Percentiles rank a stretch among this genome's conserved stretches.
Evolutionary conservation across 2,113 vertebrate genomes (phyloP).

Genomic region (Dolichotis patagonum): DNA sequence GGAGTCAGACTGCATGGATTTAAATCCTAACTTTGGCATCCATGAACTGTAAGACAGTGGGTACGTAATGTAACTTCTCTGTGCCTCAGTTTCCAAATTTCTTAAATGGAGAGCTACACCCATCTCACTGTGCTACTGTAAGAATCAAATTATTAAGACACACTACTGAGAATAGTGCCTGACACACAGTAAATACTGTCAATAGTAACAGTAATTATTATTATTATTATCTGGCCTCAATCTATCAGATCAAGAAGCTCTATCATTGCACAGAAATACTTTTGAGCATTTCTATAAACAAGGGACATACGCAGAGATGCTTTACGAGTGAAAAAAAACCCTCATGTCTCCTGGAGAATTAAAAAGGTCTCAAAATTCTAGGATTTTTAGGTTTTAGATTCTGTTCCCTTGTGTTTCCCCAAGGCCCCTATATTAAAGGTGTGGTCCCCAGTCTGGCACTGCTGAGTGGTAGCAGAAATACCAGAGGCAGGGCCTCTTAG

Average conservation of each 20-base stretch:
- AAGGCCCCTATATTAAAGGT: neutral
- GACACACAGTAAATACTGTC: neutral
- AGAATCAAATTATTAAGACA: neutral
- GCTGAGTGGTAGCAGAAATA: neutral
- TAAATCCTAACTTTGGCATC: constrained; percentile 17
- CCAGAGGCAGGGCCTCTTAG: neutral
- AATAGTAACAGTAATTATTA: neutral
- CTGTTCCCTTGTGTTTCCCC: neutral
- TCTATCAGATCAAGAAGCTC: neutral
- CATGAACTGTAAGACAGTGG: neutral
- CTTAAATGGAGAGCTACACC: neutral
- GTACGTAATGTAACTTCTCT: neutral
- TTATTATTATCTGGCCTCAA: neutral
- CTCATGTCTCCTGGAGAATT: neutral
- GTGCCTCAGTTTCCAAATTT: neutral
- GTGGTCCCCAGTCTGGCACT: neutral
- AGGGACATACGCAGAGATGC: neutral
- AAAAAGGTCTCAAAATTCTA: neutral
- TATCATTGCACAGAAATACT: neutral
- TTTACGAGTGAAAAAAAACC: neutral
- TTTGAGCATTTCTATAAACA: constrained; percentile 2
- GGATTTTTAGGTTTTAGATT: neutral
- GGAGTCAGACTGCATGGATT: neutral
- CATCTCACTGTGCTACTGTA: neutral
- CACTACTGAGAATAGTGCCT: neutral